Evolutionary conservation across 37 sponge, comb jelly and placozoan species (phyloP), one percentile per base, ranked within the genome.

Genomic region (Axinella damicornis): DNA sequence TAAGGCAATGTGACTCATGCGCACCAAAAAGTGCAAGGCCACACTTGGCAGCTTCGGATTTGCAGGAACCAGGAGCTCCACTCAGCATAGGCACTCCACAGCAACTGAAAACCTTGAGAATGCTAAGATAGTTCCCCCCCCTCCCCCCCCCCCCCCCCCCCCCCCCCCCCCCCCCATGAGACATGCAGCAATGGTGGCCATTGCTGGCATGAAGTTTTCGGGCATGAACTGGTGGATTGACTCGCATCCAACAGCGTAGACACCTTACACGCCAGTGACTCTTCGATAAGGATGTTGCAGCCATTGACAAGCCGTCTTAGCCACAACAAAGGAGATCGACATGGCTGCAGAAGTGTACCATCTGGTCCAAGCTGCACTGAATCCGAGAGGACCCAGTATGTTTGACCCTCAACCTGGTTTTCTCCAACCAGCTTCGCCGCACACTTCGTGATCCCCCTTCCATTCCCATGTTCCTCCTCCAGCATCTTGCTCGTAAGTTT

Each of bases 351-450:
- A 64, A 22, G 65, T n/a, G 27, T 64, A 24, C 65, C 65, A 64
- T 64, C 27, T 24, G 11, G 16, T 15, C 25, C n/a, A 12, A 64
- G 11, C 25, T 64, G 65, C 12, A 64, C 65, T n/a, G 18, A 13
- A 12, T 64, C 65, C 11, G 65, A 64, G n/a, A 64, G n/a, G 16
- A 64, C 65, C 65, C 65, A 64, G 25, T n/a, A 64, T 64, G 65
- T 21, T n/a, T 64, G 25, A 21, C 27, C 65, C 65, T 21, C 65
- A 22, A 64, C 11, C 25, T 64, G 65, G 65, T 64, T 64, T 64
- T 64, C n/a, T 24, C 65, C 65, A 21, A 64, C 25, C 13, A 64
- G 11, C 27, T 27, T 64, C 11, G 27, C 65, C n/a, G 65, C 65
- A 64, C n/a, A 22, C 25, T 64, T 64, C 25, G n/a, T n/a, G n/a